phyloP scores from a whole-genome alignment of 2,888 invertebrate genomes.

The Eilema caniola region DNA sequence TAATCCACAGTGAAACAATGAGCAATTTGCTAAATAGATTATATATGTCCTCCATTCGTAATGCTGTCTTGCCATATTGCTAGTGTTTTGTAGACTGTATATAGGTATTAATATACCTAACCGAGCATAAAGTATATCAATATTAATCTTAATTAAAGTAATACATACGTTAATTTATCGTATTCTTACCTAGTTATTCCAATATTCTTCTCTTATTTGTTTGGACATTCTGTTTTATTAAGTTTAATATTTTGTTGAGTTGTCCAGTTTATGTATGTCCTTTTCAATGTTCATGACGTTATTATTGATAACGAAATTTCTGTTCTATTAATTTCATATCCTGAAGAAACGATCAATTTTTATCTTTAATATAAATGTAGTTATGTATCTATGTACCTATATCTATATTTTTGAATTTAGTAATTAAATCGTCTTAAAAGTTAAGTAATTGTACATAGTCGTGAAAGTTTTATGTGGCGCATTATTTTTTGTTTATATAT shows the following conservation, averaged over 20 bases:
- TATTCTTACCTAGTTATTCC: conserved; percentile 35
- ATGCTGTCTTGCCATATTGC: conserved; percentile 86
- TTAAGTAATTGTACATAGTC: conserved; percentile 84
- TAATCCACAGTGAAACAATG: conserved; percentile 83
- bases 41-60: conserved; percentile 84
- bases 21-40: conserved; percentile 85
- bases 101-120: conserved; percentile 72
- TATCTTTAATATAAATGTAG: conserved; percentile 78
- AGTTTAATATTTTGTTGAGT: conserved; percentile 60
- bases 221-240: conserved; percentile 53
- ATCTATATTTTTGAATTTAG: conserved; percentile 85
- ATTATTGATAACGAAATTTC: conserved; percentile 70
- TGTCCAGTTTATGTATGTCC: conserved; percentile 54
- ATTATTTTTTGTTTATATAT: conserved; percentile 78
- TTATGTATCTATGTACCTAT: conserved; percentile 84
- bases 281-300: conserved; percentile 51
- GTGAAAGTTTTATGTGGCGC: conserved; percentile 85
- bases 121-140: conserved; percentile 49
- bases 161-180: conserved; percentile 38
- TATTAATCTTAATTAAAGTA: conserved; percentile 55
- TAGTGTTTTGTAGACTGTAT: conserved; percentile 78
- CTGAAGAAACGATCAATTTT: conserved; percentile 74
- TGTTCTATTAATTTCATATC: conserved; percentile 70
- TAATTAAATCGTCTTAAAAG: conserved; percentile 77
- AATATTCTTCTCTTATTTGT: conserved; percentile 34